Base-by-base conservation (phyloP, 2,888 invertebrate species). In the Clostera curtula region DNA sequence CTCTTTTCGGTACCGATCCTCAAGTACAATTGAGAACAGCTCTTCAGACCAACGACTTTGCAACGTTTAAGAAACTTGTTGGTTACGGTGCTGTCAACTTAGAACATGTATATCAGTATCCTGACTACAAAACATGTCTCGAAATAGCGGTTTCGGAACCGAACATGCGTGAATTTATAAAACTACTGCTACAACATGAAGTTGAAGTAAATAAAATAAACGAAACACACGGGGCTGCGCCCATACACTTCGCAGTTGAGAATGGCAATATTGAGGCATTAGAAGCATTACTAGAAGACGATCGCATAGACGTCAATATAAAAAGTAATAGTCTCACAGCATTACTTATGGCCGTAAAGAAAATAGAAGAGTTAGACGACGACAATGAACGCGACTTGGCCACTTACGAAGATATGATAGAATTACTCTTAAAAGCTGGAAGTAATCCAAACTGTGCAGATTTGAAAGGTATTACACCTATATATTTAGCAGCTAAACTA, bases 231-330 rank as follows among this genome's bases (percentile, higher is more conserved):
- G 76, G 85, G 8, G 86, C 85, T 36, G 86, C 88, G n/a, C 88
- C 90, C 0, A 73, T 91, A 36, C 90, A 91, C 62, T 88, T 88
- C 34, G 89, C 89, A 2, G 83, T 87, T 1, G 86, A 87, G 52
- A 75, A 69, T 24, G 86, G 86, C 10, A 82, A 85, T 36, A 56
- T 72, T 3, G 74, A 79, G 19, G 82, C 83, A 5, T 49, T 89
- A 20, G 58, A 68, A 35, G 57, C 61, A 1, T 55, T 89, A 8
- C 42, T 88, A 12, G 74, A 83, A 22, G 71, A 79, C 32, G 71
- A 77, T 11, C 58, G 72, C 33, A 80, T 82, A 22, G 76, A 87
- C 35, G 69, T 86, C 1, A 85, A 87, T 44, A 55, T 79, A 8
- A 74, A 77, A 46, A 83, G 70, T 35, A 77, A 76, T 44, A 86